Evolutionary conservation across 2,888 invertebrate species (phyloP), one percentile per base, ranked within the genome.

Genomic region (Trichopria drosophilae): DNA sequence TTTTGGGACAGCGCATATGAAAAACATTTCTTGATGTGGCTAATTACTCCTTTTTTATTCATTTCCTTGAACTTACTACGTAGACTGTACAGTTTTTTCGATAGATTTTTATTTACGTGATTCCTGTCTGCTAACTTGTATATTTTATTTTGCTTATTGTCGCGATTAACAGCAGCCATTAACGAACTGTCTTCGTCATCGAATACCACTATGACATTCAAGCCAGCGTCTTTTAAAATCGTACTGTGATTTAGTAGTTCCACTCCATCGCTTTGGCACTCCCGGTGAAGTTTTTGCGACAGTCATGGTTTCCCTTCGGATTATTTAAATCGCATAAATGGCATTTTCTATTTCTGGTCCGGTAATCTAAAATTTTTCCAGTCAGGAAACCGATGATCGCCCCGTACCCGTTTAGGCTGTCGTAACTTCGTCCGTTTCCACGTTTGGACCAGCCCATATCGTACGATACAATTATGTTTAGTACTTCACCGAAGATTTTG

Each of bases 201-300:
- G n/a, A 65, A 48, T 4, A 65, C 10, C 29, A 61, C 57, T 31
- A 47, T 46, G 12, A 61, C 60, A 23, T 57, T 51, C 3, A 60
- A 15, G 26, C 43, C 45, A 29, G 24, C 12, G 20, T 62, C 49
- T 50, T 60, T 52, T 9, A 64, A 40, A 47, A 62, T 53, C 2
- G 13, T 34, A 41, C 61, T 64, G 3, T 45, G 31, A 37, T 57
- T 60, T 6, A 59, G 42, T 15, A 65, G 19, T 31, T 55, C 19
- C 6, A 53, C 59, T 68, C 64, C 66, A 67, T 67, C 0, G 64
- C 62, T 51, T 69, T 66, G 0, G 66, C 63, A 45, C 66, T 68
- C 6, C 62, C 65, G 6, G 26, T 7, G 31, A 63, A 65, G 39
- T 67, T 66, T 35, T 51, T 18, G 5, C 66, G 48, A 29, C 65